These are phyloP conservation scores for Dromaius novaehollandiae DNA, from an alignment of 2,113 vertebrate genomes.

Conservation along the genomic window DNA sequence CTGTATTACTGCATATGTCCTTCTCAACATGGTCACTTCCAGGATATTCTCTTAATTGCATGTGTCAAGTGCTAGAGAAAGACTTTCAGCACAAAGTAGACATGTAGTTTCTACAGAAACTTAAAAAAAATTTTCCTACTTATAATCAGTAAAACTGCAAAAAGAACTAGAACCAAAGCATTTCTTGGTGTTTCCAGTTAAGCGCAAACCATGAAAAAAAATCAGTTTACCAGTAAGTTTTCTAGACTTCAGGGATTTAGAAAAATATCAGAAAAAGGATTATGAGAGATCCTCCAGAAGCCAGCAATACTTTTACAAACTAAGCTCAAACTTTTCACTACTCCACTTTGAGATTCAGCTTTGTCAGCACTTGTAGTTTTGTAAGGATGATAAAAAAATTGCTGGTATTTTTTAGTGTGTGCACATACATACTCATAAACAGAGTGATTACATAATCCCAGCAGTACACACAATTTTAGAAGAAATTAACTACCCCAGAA, in stretches of 20 bases:
- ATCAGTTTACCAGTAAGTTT: not conserved
- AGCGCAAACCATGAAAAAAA: not conserved
- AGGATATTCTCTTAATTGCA: not conserved
- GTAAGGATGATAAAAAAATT: not conserved
- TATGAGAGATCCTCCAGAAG: not conserved
- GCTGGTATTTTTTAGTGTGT: not conserved
- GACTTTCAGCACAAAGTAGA: not conserved
- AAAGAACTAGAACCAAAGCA: not conserved
- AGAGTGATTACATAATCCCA: not conserved
- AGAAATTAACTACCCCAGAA: not conserved
- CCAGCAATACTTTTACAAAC: not conserved
- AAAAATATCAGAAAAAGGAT: not conserved
- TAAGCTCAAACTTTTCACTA: not conserved
- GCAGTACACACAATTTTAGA: not conserved
- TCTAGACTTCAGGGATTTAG: not conserved
- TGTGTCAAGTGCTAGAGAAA: fast-evolving
- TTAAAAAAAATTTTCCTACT: not conserved
- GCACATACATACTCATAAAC: fast-evolving
- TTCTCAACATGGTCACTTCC: not conserved
- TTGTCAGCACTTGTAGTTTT: not conserved
- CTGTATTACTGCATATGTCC: not conserved
- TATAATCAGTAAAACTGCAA: not conserved
- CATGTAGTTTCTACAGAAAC: not conserved
- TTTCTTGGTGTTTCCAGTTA: not conserved
- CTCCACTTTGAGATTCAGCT: not conserved